Evolutionary conservation across 2,888 invertebrate genomes (phyloP), one percentile per base, ranked within the genome.

Genomic region (Tachystola acroxantha): DNA sequence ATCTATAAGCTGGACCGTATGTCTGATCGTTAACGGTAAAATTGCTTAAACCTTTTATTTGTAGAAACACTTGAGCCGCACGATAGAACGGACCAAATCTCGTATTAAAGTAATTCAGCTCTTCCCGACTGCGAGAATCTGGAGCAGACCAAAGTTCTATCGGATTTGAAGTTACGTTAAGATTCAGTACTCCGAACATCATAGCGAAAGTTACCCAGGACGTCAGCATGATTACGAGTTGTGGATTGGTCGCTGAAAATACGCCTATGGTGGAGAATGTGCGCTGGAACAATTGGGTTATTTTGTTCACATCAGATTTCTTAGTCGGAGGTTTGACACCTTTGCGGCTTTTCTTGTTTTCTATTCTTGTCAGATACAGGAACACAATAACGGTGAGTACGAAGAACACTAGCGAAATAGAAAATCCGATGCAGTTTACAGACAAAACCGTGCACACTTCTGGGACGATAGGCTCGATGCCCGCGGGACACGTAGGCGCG

Each of bases 101-200:
- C 9, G 88, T 75, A 69, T 98, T 97, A 59, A 94, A 98, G 66
- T 93, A 97, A 43, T 95, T 90, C 64, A 96, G 94, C 61, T 99
- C 96, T 26, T 89, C 64, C 39, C 98, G 89, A 22, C 96, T 93
- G 41, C 90, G 88, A 53, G 96, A 96, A 14, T 87, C 75, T 1
- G 95, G 93, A 0, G 96, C 89, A 0, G 98, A 96, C 99, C 99
- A 99, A 28, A 99, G 89, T 66, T 98, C 94, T 1, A 97, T 92
- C 0, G 98, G 98, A 68, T 97, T 92, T 0, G 96, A 92, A 0
- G 95, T 96, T 1, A 98, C 88, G 42, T 90, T 73, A 45, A 97
- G 72, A 37, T 82, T 82, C 0, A 82, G 39, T 7, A 92, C 82
- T n/a, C 97, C 97, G 46, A 89, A 90, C 2, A 90, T 81, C 40